Evolutionary conservation across 35 echinoderm and acorn worm species (phyloP).

Genomic region (Ptychodera flava): DNA sequence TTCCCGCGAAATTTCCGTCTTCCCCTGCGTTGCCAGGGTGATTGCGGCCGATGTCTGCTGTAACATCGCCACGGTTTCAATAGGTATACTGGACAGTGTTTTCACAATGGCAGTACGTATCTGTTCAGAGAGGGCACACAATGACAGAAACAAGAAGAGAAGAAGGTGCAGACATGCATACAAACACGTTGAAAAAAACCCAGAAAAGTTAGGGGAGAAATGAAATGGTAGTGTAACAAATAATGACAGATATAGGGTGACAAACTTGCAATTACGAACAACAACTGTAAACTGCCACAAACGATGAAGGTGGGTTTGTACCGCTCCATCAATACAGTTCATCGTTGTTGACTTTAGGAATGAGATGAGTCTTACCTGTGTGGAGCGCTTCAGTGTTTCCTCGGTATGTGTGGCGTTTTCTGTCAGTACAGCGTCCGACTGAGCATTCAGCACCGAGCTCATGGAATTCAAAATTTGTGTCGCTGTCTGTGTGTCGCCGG

Average conservation of each 20-base stretch:
- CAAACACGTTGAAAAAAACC: too few species aligned
- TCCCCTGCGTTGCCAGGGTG: constrained; percentile 61
- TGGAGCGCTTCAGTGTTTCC: constrained; percentile 1
- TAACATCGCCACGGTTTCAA: constrained; percentile 68
- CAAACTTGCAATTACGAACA: too few species aligned
- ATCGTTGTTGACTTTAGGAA: constrained; percentile 6
- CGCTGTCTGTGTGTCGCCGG: constrained; percentile 55
- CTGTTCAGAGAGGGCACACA: constrained; percentile 34
- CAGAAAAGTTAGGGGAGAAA: too few species aligned
- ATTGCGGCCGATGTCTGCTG: constrained; percentile 77
- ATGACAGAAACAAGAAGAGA: neutral
- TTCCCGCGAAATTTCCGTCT: constrained; percentile 54
- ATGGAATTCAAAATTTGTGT: constrained; percentile 73
- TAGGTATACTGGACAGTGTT: constrained; percentile 47
- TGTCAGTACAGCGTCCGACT: constrained; percentile 33
- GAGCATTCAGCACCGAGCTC: constrained; percentile 69
- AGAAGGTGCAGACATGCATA: neutral
- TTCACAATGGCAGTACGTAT: constrained; percentile 59
- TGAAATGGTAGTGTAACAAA: too few species aligned
- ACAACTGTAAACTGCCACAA: too few species aligned
- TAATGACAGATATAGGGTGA: too few species aligned
- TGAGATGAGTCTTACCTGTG: constrained; percentile 9
- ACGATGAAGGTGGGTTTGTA: too few species aligned
- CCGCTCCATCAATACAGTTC: too few species aligned
- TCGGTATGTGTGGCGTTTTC: neutral